These are phyloP conservation scores for Drosophila trapezifrons DNA, from an alignment of 1,140 invertebrate species.

Conservation along the genomic window DNA sequence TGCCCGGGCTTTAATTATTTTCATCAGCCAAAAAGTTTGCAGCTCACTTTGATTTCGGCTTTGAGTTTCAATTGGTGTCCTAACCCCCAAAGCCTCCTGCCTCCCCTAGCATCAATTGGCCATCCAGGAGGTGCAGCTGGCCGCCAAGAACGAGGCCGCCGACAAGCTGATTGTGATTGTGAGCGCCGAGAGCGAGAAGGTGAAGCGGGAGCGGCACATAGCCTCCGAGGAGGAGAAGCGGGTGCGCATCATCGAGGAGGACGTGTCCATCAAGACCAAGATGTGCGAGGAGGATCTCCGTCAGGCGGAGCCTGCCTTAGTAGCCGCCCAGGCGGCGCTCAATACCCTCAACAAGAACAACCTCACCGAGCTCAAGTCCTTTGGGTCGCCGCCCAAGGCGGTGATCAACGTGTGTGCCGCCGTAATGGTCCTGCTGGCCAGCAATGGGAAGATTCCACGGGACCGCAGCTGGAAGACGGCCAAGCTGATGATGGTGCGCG, in stretches of 20 bases:
- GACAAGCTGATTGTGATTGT: slow-evolving; percentile 94
- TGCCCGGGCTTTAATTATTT: slow-evolving; percentile 73
- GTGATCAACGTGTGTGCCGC: slow-evolving; percentile 95
- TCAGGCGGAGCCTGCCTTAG: slow-evolving; percentile 96
- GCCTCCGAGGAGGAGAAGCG: slow-evolving; percentile 94
- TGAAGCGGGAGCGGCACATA: slow-evolving; percentile 92
- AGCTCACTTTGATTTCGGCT: slow-evolving; percentile 44
- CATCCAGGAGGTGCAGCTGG: slow-evolving; percentile 93
- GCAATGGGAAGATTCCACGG: slow-evolving; percentile 94
- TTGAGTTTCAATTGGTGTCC: slow-evolving; percentile 36
- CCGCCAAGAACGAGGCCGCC: slow-evolving; percentile 94
- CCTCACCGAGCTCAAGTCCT: slow-evolving; percentile 97
- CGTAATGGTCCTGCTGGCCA: slow-evolving; percentile 94
- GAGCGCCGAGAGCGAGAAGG: slow-evolving; percentile 94
- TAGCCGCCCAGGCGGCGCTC: slow-evolving; percentile 94
- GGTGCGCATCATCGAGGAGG: slow-evolving; percentile 93
- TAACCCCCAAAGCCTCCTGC: background rate
- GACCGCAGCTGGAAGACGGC: slow-evolving; percentile 97
- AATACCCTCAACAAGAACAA: slow-evolving; percentile 97
- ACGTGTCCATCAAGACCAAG: slow-evolving; percentile 91
- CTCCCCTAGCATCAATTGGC: slow-evolving; percentile 89
- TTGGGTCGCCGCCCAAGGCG: slow-evolving; percentile 93
- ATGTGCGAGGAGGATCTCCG: slow-evolving; percentile 95
- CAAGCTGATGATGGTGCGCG: slow-evolving; percentile 89
- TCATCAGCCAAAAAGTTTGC: slow-evolving; percentile 50